Conservation (phyloP, 2,888 invertebrate genomes). For the Choristoneura rosaceana region DNA sequence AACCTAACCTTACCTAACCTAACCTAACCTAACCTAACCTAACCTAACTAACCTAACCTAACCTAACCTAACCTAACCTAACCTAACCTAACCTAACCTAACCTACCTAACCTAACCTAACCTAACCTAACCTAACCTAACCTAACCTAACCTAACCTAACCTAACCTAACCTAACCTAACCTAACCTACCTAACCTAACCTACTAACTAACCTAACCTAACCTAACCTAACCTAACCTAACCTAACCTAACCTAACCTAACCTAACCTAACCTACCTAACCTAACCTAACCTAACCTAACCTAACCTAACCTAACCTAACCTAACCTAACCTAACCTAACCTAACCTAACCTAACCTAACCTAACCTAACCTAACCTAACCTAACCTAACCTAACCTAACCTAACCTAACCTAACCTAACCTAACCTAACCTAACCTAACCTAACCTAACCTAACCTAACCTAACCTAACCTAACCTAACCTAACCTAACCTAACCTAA, state of each 20-base stretch:
- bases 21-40: slow-evolving; percentile 42
- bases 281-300: slow-evolving; percentile 41
- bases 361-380: too few species aligned
- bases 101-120: too few species aligned
- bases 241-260: slow-evolving; percentile 42
- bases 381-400: slow-evolving; percentile 21
- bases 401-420: slow-evolving; percentile 36
- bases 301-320: slow-evolving; percentile 36
- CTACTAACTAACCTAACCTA: slow-evolving; percentile 17
- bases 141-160: slow-evolving; percentile 11
- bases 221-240: slow-evolving; percentile 36
- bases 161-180: slow-evolving; percentile 35
- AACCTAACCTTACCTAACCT: slow-evolving; percentile 43
- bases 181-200: slow-evolving; percentile 30
- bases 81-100: too few species aligned
- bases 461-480: slow-evolving; percentile 24
- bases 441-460: slow-evolving; percentile 43
- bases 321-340: too few species aligned
- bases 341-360: too few species aligned
- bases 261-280: slow-evolving; percentile 42
- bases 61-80: slow-evolving; percentile 31
- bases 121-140: too few species aligned
- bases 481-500: slow-evolving; percentile 25
- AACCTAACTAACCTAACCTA: slow-evolving; percentile 41
- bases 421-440: slow-evolving; percentile 33